These are phyloP conservation scores for Aricia agestis DNA, from an alignment of 1,140 invertebrate genomes.

Conservation along the genomic window DNA sequence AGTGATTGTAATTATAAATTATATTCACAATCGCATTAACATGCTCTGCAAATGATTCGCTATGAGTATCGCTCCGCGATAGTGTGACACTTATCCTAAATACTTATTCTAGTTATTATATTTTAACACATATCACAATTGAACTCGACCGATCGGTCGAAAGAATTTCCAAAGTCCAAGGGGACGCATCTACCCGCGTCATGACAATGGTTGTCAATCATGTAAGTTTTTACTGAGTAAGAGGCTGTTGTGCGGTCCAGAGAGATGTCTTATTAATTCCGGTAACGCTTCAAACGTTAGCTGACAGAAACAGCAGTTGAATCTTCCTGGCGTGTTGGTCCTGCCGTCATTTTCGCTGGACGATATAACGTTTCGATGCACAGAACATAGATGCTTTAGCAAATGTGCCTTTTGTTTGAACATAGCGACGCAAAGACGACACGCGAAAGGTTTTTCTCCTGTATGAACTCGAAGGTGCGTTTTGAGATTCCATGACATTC, in stretches of 20 bases:
- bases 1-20: slow-evolving; percentile 59
- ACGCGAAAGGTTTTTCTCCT: slow-evolving; percentile 91
- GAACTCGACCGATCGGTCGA: slow-evolving; percentile 50
- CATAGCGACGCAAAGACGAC: slow-evolving; percentile 90
- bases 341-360: slow-evolving; percentile 82
- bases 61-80: slow-evolving; percentile 70
- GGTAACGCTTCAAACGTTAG: slow-evolving; percentile 88
- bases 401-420: slow-evolving; percentile 93
- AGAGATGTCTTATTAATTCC: slow-evolving; percentile 89
- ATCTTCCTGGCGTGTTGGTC: slow-evolving; percentile 79
- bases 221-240: slow-evolving; percentile 90
- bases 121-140: slow-evolving; percentile 75
- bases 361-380: slow-evolving; percentile 89
- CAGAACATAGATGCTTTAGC: slow-evolving; percentile 89
- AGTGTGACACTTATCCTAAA: slow-evolving; percentile 56
- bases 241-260: slow-evolving; percentile 90
- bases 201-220: slow-evolving; percentile 77
- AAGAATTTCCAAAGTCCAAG: slow-evolving; percentile 67
- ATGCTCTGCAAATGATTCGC: slow-evolving; percentile 51
- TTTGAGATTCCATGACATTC: slow-evolving; percentile 93
- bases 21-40: slow-evolving; percentile 52
- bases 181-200: slow-evolving; percentile 47
- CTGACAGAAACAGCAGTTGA: slow-evolving; percentile 91
- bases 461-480: slow-evolving; percentile 90
- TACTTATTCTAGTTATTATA: slow-evolving; percentile 55